Percentiles rank a stretch among this genome's conserved stretches.
Conservation (phyloP, 2,888 invertebrate genomes). For the Cryptocephalus moraei region DNA sequence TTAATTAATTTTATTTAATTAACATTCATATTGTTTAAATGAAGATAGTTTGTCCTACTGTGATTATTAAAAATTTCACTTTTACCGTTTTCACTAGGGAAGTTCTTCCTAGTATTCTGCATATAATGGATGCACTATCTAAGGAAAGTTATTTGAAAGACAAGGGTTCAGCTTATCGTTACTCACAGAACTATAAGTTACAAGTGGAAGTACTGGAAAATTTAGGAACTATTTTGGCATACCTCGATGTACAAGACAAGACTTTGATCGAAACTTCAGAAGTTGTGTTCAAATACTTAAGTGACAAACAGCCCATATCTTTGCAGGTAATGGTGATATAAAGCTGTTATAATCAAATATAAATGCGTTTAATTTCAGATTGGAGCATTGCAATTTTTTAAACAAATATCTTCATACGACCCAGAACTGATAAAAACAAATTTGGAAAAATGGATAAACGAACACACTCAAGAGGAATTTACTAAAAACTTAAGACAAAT, state of each 20-base stretch:
- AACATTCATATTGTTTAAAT: too few species aligned
- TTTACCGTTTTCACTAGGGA: constrained; percentile 46
- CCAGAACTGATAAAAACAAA: neutral
- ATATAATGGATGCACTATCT: constrained; percentile 44
- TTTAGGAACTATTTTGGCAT: constrained; percentile 38
- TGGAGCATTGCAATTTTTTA: neutral
- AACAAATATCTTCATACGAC: neutral
- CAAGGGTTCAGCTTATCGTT: constrained; percentile 46
- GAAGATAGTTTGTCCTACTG: too few species aligned
- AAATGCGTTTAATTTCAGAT: neutral
- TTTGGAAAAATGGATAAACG: neutral
- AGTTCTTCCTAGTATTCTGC: constrained; percentile 52
- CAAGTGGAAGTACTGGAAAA: constrained; percentile 43
- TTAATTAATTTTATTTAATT: too few species aligned
- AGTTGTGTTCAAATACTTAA: constrained; percentile 45
- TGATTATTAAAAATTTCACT: neutral
- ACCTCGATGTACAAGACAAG: constrained; percentile 41
- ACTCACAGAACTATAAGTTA: constrained; percentile 45
- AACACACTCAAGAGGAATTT: neutral
- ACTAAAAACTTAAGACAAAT: neutral
- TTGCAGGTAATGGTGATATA: constrained; percentile 45
- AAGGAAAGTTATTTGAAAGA: constrained; percentile 50
- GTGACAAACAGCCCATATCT: constrained; percentile 48
- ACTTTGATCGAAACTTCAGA: constrained; percentile 37
- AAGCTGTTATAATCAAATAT: too few species aligned